A percentile compares a stretch with the other conserved stretches of the same genome.
These are phyloP conservation scores for Harpegnathos saltator DNA, from an alignment of 1,140 invertebrate genomes.

Conservation along the genomic window DNA sequence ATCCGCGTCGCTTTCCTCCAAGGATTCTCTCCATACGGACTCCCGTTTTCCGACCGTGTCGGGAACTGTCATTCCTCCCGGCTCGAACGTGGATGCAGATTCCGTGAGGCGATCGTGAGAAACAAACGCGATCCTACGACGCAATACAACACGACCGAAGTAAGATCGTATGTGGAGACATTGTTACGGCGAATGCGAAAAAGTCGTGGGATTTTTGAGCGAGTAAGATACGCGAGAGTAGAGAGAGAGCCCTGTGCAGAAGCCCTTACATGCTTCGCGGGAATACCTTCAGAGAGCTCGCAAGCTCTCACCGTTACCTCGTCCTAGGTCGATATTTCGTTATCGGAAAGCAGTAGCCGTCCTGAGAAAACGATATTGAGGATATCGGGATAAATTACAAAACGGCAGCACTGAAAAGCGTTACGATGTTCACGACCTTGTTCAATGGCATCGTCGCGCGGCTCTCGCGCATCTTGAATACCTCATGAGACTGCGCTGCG, in stretches of 20 bases:
- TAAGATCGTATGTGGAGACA: neutral
- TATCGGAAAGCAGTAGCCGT: constrained; percentile 67
- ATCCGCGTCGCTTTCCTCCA: constrained; percentile 7
- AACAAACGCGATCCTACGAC: constrained; percentile 20
- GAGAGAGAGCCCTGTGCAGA: no score
- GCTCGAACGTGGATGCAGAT: constrained; percentile 5
- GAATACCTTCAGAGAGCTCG: neutral
- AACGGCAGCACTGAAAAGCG: constrained; percentile 29
- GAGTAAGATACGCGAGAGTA: constrained; percentile 10
- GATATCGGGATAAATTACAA: constrained; percentile 72
- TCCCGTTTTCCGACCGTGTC: neutral
- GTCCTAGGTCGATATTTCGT: constrained; percentile 66
- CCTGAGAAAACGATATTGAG: constrained; percentile 65
- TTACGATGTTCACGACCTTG: constrained; percentile 34
- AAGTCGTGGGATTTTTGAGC: constrained; percentile 1
- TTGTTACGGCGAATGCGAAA: neutral
- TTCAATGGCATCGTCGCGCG: neutral
- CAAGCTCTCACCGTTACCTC: neutral
- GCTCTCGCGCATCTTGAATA: constrained; percentile 5
- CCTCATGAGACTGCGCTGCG: constrained; percentile 13
- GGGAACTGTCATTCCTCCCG: neutral
- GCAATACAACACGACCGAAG: neutral
- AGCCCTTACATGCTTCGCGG: neutral
- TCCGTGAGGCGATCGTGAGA: neutral
- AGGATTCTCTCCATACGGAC: constrained; percentile 7